Base-by-base conservation (phyloP, 2,888 invertebrate species). In the Erebia palarica region DNA sequence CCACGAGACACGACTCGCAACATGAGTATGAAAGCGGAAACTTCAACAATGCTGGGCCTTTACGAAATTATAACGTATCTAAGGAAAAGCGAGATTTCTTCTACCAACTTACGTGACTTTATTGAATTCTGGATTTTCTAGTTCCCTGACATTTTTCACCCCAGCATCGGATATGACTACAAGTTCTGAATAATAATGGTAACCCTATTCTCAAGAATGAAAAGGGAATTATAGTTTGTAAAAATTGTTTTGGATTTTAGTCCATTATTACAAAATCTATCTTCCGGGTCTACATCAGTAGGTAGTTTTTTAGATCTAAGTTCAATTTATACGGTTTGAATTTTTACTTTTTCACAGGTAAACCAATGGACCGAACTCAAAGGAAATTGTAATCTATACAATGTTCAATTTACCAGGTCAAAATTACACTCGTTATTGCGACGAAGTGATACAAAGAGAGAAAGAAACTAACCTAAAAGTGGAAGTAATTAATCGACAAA, bases 1-100 rank as follows among this genome's bases (percentile, higher is more conserved):
- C 58, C 58, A 42, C 68, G 68, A 72, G 71, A 69, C 72, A 70
- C 74, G 73, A 75, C 76, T 75, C 71, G 66, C 47, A 73, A 72
- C 75, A 76, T 76, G 78, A 72, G 69, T 71, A 78, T 80, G 81
- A 78, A 79, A 78, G 18, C 74, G 77, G 77, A 78, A 79, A 79
- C 63, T 13, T 21, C 47, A 18, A 63, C 47, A 49, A 63, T 49
- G 63, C 63, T 49, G 18, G 5, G 60, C 9, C 18, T 16, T 21
- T 61, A 21, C 47, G 21, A 63, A 49, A 49, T 63, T 10, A 49
- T 49, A 8, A 47, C 61, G 47, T 21, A 47, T 14, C 21, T 63
- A 63, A 7, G 14, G 63, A 49, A 21, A 13, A 49, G 63, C 8
- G 63, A 16, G 16, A 16, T 60, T 60, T 16, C 11, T 60, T 16